Evolutionary conservation across 2,113 vertebrate species (phyloP), one percentile per base, ranked within the genome.

Genomic region (Chelonoidis abingdonii): DNA sequence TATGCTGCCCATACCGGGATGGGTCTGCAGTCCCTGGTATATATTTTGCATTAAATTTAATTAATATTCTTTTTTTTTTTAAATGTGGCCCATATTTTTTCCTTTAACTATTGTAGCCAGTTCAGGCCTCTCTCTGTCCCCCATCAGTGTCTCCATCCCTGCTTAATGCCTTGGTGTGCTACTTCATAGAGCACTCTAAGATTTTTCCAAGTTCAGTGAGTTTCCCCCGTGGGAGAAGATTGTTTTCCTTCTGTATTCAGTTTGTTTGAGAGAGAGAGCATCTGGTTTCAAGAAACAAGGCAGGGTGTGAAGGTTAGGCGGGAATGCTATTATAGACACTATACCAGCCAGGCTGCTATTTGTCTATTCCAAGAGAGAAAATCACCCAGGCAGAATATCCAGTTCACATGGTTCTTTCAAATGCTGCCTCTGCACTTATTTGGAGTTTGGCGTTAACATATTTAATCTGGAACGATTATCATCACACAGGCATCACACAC

Each of bases 111-210:
- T 2, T 3, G 54, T 27, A 65, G 87, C 92, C 90, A 89, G 69
- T 69, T 31, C 65, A 80, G 65, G 8, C 76, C 47, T 69, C 56
- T 80, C 56, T 49, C 62, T 65, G 25, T 52, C 89, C 87, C 41
- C 69, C 87, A 84, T 53, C 44, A 47, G 56, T 54, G 50, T 80
- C 49, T 69, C 27, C 0, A 0, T 17, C 87, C 44, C 50, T 90
- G 87, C n/a, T 87, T 90, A 89, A 0, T 38, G 90, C 54, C 86
- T 87, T 93, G n/a, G 88, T 82, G 83, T 93, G 86, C 59, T 6
- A 94, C 93, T 95, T 83, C 81, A 75, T 75, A 78, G 5, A 94
- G 84, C 87, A 94, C 54, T 89, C 94, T 92, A 88, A 93, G 93
- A 91, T 89, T 78, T 87, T 22, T 80, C 78, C 22, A 56, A 56